Evolutionary conservation across 2,888 invertebrate species (phyloP), one percentile per base, ranked within the genome.

Genomic region (Didymodactylos carnosus): DNA sequence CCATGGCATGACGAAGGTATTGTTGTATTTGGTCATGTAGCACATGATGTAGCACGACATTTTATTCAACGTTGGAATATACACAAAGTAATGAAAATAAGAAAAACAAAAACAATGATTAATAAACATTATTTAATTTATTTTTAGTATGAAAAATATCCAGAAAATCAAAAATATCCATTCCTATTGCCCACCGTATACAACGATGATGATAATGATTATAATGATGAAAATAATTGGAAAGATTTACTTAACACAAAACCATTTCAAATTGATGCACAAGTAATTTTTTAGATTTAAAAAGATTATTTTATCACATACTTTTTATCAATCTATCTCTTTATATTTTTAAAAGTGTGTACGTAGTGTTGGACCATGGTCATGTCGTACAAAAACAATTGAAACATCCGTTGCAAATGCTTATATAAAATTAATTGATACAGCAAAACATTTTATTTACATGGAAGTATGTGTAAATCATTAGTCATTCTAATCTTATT

Each of bases 1-100:
- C 94, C 94, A 3, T 95, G 94, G 94, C 94, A 95, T 81, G 94
- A 95, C 84, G 87, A 94, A 72, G 92, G 90, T 3, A 86, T 89
- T 19, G 87, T 90, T 80, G 89, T 94, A 0, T 88, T 89, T 79
- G 92, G 91, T 0, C 87, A 88, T 4, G 88, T 90, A 0, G 94
- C 94, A 0, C 83, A 92, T 72, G 95, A 95, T 84, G 89, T 91
- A 0, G 90, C 93, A 0, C 83, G 95, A 14, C 95, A 95, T 85
- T 95, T 94, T 81, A 92, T 95, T 80, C 92, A 93, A 80, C 85
- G 94, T 43, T 95, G 95, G 95, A 95, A 95, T 39, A 53, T 53
- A 19, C 71, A 53, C 35, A 74, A 74, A 69, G 39, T 25, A 41
- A 13, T 11, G 16, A 16, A 41, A 41, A 41, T 13, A 41, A 41